Base-by-base conservation (phyloP, 2,888 invertebrate genomes). In the Macaria notata region DNA sequence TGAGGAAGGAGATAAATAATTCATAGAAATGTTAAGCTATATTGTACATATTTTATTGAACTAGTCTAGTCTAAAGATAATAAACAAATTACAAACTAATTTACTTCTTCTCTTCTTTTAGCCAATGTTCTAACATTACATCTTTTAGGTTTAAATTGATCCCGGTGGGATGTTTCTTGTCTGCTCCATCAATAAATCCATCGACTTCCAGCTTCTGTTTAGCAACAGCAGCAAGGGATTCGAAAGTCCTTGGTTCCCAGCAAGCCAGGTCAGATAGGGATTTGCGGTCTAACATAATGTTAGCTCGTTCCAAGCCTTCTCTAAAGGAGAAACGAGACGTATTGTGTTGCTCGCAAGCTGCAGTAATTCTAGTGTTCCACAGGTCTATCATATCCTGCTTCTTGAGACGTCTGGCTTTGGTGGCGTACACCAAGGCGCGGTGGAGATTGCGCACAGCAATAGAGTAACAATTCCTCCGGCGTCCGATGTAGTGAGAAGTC, bases 211-310 rank as follows among this genome's bases (percentile, higher is more conserved):
- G 60, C 70, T 92, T 93, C 54, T 94, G 92, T 65, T 94, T 92
- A 0, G 96, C 95, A 47, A 96, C 88, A 56, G 94, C 94, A 0
- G 94, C 93, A 9, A 96, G 84, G 3, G 94, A 93, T 88, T 96
- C 95, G 81, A 97, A 98, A 0, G 96, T 95, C 41, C 93, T 92
- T 3, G 97, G 97, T 80, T 98, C 98, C 96, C 96, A 97, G 63
- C 94, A 92, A 0, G 97, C 96, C 52, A 98, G 84, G 75, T 96
- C 96, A 0, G 95, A 92, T 3, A 97, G 84, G 9, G 93, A 90
- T 90, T 96, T 97, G 45, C 94, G 85, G 75, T 95, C 94, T 9
- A 97, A 81, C 69, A 95, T 81, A 60, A 97, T 93, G 66, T 95
- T 93, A 43, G 93, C 92, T 61, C 96, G 92, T 0, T 92, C 81